Evolutionary conservation across 1,140 invertebrate species (phyloP).

Genomic region (Octopus sinensis): DNA sequence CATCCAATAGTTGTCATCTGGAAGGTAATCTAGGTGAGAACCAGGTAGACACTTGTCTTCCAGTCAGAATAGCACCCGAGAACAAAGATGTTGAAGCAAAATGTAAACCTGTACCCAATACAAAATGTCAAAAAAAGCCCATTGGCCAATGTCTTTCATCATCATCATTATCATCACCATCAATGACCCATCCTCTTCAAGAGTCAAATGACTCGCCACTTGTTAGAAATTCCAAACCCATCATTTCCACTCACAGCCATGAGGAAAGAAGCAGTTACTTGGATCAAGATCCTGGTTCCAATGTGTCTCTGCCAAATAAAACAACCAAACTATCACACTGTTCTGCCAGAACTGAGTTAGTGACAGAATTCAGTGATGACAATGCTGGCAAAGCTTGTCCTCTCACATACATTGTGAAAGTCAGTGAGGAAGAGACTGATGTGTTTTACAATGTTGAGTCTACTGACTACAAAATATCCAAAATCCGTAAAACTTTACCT

Average conservation of each 20-base stretch:
- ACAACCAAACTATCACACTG: too few species aligned
- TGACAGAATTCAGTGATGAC: background rate
- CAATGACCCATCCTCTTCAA: too few species aligned
- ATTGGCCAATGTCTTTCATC: slow-evolving; percentile 4
- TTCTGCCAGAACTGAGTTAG: too few species aligned
- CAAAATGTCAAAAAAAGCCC: slow-evolving; percentile 15
- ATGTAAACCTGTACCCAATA: slow-evolving; percentile 3
- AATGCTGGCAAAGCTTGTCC: background rate
- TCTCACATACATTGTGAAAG: slow-evolving; percentile 28
- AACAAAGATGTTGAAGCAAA: slow-evolving; percentile 14
- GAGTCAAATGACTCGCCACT: too few species aligned
- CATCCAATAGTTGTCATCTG: background rate
- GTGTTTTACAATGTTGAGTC: slow-evolving; percentile 46
- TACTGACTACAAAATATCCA: slow-evolving; percentile 44
- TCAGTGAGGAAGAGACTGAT: slow-evolving; percentile 43
- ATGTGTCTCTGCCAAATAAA: too few species aligned
- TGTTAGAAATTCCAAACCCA: too few species aligned
- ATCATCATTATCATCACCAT: too few species aligned
- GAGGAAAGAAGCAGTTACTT: too few species aligned
- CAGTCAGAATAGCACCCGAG: slow-evolving; percentile 9
- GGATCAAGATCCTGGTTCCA: too few species aligned
- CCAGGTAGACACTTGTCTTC: background rate
- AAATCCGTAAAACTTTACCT: slow-evolving; percentile 22
- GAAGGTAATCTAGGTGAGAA: slow-evolving; percentile 16
- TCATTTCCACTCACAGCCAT: too few species aligned